A percentile compares a stretch with the other conserved stretches of the same genome.
These are phyloP conservation scores for Mantis religiosa DNA, from an alignment of 2,888 invertebrate genomes.

Conservation along the genomic window DNA sequence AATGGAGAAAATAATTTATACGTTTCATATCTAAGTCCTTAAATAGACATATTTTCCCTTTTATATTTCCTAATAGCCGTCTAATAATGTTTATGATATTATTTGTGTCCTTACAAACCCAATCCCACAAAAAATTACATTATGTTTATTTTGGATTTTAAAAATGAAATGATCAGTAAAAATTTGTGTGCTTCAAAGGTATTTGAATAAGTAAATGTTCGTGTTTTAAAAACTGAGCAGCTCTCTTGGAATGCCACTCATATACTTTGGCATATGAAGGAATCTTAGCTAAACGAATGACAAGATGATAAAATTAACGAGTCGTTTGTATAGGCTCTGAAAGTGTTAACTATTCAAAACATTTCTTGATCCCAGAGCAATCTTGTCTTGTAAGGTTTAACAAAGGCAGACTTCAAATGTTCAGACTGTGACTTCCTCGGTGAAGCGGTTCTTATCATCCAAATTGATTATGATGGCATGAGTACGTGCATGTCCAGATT, in stretches of 20 bases:
- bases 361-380: not conserved
- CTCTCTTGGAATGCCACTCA: not conserved
- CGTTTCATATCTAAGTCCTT: too few species aligned
- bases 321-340: not conserved
- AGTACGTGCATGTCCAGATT: slow-evolving; percentile 65
- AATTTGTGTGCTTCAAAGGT: not conserved
- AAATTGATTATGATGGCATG: slow-evolving; percentile 76
- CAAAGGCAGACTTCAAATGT: not conserved
- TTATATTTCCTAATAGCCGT: too few species aligned
- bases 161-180: not conserved
- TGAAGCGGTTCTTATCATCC: slow-evolving; percentile 75
- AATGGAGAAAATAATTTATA: too few species aligned
- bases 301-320: not conserved
- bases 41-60: not conserved
- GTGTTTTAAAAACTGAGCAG: not conserved
- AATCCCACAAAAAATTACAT: too few species aligned
- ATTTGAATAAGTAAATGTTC: not conserved
- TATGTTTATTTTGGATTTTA: not conserved
- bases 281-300: not conserved
- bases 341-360: not conserved
- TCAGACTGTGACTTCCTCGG: slow-evolving; percentile 75
- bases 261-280: not conserved
- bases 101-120: too few species aligned
- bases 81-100: too few species aligned
- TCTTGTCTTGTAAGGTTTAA: not conserved